Evolutionary conservation across 2,113 vertebrate species (phyloP).

Genomic region (Mormyrus lacerda): DNA sequence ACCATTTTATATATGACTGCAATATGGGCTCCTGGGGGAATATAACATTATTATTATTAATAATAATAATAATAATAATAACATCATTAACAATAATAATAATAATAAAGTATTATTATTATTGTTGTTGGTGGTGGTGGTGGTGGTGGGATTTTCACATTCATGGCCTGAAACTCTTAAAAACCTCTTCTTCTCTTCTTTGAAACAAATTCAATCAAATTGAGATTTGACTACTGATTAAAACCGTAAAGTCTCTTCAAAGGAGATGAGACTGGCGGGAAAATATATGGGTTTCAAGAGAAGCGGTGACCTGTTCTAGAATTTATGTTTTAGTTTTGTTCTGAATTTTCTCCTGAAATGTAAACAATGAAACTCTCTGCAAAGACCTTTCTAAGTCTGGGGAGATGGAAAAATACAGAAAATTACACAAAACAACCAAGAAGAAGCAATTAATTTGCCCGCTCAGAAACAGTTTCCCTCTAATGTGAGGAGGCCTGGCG

Average conservation of each 20-base stretch:
- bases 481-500: neutral
- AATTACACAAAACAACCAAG: neutral
- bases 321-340: neutral
- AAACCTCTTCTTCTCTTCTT: neutral
- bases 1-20: conserved; percentile 54
- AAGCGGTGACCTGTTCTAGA: neutral
- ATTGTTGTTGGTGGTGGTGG: neutral
- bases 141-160: conserved; percentile 20
- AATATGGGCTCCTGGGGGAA: conserved; percentile 42
- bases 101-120: neutral
- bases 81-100: no score
- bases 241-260: neutral
- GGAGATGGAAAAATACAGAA: neutral
- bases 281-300: neutral
- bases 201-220: conserved; percentile 16
- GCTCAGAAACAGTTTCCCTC: neutral
- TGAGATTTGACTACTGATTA: conserved; percentile 28
- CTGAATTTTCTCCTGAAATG: neutral
- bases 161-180: conserved; percentile 25
- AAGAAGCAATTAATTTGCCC: neutral
- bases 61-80: neutral
- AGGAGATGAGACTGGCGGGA: neutral
- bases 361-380: neutral
- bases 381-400: neutral
- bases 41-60: neutral